Evolutionary conservation across 2,888 invertebrate genomes (phyloP), one percentile per base, ranked within the genome.

Genomic region (Cataglyphis cursor): DNA sequence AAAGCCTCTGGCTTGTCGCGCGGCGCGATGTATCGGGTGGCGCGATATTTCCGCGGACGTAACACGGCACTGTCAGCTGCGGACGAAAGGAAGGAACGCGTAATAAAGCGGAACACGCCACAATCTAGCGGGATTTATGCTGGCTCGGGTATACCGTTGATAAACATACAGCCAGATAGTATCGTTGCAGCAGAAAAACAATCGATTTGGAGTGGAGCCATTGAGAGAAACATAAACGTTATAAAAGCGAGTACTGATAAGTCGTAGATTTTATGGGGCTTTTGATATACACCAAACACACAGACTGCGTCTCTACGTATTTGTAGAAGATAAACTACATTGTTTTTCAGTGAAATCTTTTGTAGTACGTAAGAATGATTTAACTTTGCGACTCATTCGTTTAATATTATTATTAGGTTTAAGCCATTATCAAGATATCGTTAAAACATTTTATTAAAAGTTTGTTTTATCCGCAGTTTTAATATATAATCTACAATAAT

Each of bases 11-110:
- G 66, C 68, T 62, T 66, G n/a, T 51, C 66, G 72, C 21, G 85
- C 85, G 84, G 73, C 84, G 82, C 48, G 18, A 51, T 87, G 84
- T 88, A 89, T 85, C 81, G 85, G 88, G 88, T 89, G 86, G 84
- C 74, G 84, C 57, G 80, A 82, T 85, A 84, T 89, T 90, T 88
- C 84, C 78, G 85, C 83, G 76, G 70, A 18, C 1, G 44, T 10
- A 64, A 31, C 28, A 6, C 35, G 86, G 76, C 82, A 75, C 80
- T 4, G 74, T 8, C 54, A 2, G 15, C 21, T 15, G 24, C 31
- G 65, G 15, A 57, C 8, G 21, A 21, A 57, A 31, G 82, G 21
- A 21, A 57, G 41, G 82, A 18, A 21, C 10, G 64, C 35, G n/a
- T n/a, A n/a, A 6, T 18, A 21, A 44, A 41, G 31, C 57, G 21